These are phyloP conservation scores for Gryllus bimaculatus DNA, from an alignment of 1,140 invertebrate species.

Conservation along the genomic window DNA sequence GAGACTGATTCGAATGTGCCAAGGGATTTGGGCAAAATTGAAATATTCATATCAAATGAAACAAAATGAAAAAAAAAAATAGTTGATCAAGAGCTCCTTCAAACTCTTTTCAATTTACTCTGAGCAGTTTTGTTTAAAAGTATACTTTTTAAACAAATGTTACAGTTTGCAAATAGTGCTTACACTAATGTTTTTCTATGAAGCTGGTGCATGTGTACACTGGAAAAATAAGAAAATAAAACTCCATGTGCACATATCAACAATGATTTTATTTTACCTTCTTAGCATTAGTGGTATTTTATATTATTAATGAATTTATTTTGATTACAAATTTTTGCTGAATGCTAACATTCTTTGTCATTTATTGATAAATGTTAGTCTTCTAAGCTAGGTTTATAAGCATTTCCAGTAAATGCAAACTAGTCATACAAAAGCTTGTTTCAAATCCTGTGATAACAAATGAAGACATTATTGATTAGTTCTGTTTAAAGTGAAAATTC, in stretches of 20 bases:
- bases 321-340: neutral
- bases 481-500: too few relatives aligned
- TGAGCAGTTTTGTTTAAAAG: neutral
- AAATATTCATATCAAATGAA: constrained; percentile 45
- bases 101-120: neutral
- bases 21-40: constrained; percentile 72
- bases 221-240: neutral
- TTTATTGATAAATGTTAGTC: too few relatives aligned
- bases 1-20: constrained; percentile 65
- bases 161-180: neutral
- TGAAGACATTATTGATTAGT: too few relatives aligned
- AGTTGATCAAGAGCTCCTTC: neutral
- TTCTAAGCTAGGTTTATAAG: too few relatives aligned
- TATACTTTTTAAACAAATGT: neutral
- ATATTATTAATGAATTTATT: neutral
- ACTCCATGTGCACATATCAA: neutral
- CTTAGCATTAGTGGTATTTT: neutral
- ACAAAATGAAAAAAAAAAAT: constrained; percentile 28
- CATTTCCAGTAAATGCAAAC: too few relatives aligned
- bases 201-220: neutral
- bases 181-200: neutral
- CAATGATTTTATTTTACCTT: neutral
- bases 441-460: too few relatives aligned
- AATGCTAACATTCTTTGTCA: too few relatives aligned
- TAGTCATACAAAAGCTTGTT: too few relatives aligned